These are phyloP conservation scores for Cataglyphis rosenhaueri DNA, from an alignment of 2,888 invertebrate species.

Conservation along the genomic window DNA sequence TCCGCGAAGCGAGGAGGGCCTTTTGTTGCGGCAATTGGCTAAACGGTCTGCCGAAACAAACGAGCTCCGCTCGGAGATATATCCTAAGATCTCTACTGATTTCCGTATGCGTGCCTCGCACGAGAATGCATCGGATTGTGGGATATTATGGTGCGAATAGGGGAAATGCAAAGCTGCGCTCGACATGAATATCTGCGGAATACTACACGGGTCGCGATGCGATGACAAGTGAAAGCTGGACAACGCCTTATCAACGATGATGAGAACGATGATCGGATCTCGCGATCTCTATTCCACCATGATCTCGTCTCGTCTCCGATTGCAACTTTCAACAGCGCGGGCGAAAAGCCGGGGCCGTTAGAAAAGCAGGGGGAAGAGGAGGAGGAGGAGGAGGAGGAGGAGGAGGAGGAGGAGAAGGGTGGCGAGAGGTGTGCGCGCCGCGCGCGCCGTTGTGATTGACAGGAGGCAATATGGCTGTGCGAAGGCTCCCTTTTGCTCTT, in stretches of 20 bases:
- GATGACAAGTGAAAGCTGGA: too few relatives aligned
- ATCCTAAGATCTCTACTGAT: slow-evolving; percentile 63
- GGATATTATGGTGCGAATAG: neutral
- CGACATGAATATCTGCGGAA: neutral
- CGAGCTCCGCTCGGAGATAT: slow-evolving; percentile 77
- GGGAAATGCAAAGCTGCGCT: slow-evolving; percentile 45
- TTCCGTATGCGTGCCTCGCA: slow-evolving; percentile 18
- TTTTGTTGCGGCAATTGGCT: slow-evolving; percentile 84
- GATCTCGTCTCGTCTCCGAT: neutral
- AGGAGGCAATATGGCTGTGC: slow-evolving; percentile 85
- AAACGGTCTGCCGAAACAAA: slow-evolving; percentile 82
- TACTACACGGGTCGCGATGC: too few relatives aligned
- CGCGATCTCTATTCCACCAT: neutral
- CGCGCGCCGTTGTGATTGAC: slow-evolving; percentile 84
- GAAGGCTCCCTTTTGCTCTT: slow-evolving; percentile 81
- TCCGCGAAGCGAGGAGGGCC: slow-evolving; percentile 79
- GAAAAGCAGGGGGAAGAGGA: too few relatives aligned
- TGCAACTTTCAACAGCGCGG: slow-evolving; percentile 46
- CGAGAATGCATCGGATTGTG: slow-evolving; percentile 19
- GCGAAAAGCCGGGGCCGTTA: neutral
- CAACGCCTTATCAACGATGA: neutral
- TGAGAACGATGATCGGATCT: neutral
- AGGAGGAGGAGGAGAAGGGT: neutral
- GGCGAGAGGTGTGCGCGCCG: slow-evolving; percentile 61
- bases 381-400: neutral